These are phyloP conservation scores for Arge pagana DNA, from an alignment of 2,888 invertebrate species.

Conservation along the genomic window DNA sequence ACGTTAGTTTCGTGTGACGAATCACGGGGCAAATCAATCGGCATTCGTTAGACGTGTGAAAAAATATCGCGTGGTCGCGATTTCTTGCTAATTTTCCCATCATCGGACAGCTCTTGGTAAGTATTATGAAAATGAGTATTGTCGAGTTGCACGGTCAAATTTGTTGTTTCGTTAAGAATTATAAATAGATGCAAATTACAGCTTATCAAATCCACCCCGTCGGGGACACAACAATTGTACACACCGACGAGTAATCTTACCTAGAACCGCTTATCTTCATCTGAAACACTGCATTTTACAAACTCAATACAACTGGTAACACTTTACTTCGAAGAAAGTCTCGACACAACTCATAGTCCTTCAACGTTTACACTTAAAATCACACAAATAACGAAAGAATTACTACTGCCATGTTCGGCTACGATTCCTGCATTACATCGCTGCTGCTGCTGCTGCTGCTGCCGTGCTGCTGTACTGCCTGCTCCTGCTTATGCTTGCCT, in stretches of 20 bases:
- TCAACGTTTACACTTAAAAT: conserved; percentile 34
- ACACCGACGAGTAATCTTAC: conserved; percentile 22
- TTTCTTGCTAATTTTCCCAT: conserved; percentile 7
- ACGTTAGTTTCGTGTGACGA: conserved; percentile 9
- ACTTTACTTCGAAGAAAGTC: not conserved
- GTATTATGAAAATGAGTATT: conserved; percentile 1
- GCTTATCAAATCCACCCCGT: conserved; percentile 31
- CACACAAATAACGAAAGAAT: conserved; percentile 37
- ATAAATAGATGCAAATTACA: conserved; percentile 23
- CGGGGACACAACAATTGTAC: conserved; percentile 10
- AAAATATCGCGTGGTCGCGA: conserved; percentile 16
- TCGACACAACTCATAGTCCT: conserved; percentile 40
- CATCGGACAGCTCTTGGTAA: conserved; percentile 2
- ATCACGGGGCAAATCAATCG: conserved; percentile 19
- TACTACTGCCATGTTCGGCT: conserved; percentile 42
- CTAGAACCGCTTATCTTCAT: conserved; percentile 5
- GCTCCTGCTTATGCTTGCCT: no score
- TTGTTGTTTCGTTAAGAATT: conserved; percentile 18
- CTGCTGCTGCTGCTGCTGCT: conserved; percentile 6
- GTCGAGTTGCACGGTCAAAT: no score
- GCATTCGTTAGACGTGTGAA: not conserved
- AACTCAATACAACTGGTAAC: conserved; percentile 6
- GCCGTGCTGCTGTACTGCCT: no score
- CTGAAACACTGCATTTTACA: not conserved
- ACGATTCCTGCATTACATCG: conserved; percentile 24